Base-by-base conservation (phyloP, 2,888 invertebrate genomes). In the Torymus texanus region DNA sequence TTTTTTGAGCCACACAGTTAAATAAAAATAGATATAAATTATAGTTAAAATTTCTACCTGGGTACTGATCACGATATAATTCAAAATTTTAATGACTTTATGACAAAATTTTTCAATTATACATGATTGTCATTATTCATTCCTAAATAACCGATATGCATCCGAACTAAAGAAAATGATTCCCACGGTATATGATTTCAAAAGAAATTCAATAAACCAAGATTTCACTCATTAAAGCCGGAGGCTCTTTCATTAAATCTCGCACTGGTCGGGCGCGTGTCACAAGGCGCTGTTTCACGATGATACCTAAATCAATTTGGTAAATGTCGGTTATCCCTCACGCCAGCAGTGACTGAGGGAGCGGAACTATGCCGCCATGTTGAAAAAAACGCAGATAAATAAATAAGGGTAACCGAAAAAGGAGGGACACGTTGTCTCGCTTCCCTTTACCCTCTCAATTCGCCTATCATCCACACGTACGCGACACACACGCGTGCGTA, bases 241-340 rank as follows among this genome's bases (percentile, higher is more conserved):
- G 21, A 4, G 14, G 62, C 66, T 21, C 53, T 51, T 50, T 18
- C 18, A 13, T 14, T 18, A 51, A 16, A 11, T 16, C 51, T 4
- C 24, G 59, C n/a, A 2, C 4, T 29, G 29, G 29, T 29, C 29
- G 29, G 11, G 56, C 68, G 53, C 56, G 68, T 68, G 59, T 68
- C 51, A 41, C 66, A 29, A 29, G n/a, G 14, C 53, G 56, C 51
- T 72, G 18, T 29, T 65, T 63, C 67, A 53, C 53, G 12, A 13
- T 51, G 53, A 65, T 29, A 51, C 58, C 56, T 24, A 66, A 58
- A 65, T 73, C 66, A 72, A 78, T 78, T 78, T 53, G 16, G 51
- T 51, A 16, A 58, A 58, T 66, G 41, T 65, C 66, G 66, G 51
- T 66, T 73, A 72, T 67, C 65, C 10, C n/a, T 55, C 58, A 61